Base-by-base conservation (phyloP, 2,113 vertebrate species). In the Cheirogaleus medius region DNA sequence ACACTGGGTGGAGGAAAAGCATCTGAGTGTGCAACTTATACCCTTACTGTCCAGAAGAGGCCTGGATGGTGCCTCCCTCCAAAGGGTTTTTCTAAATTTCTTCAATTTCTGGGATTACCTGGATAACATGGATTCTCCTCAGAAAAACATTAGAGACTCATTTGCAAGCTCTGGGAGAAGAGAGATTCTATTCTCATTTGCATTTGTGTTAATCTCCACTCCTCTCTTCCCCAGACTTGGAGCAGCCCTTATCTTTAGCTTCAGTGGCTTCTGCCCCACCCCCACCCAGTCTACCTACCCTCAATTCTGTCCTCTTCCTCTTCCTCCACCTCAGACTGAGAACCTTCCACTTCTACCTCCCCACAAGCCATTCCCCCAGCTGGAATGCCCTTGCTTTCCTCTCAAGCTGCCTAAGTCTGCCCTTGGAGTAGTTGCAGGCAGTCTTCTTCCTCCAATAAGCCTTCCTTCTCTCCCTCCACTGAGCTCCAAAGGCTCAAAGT, bases 1-100 rank as follows among this genome's bases (percentile, higher is more conserved):
- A 97, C 82, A 64, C 94, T 97, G 95, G 81, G 91, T 74, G 91
- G 97, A 95, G 74, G 23, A 64, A 86, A 89, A 85, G 5, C 56
- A 85, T 47, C 15, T 1, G 0, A 54, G 11, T 27, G 39, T 68
- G 47, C 44, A 89, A 78, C 49, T 52, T 68, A 44, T 60, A 89
- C 9, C 5, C 34, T 64, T 56, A 49, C 68, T 58, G 29, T 71
- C 11, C 39, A 82, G 52, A 47, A 92, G 66, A 96, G 13, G 60
- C 69, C 39, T 68, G 23, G 71, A 58, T 39, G 5, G 20, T 81
- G 56, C 49, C 44, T 73, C 81, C 42, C 14, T 97, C 20, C 0
- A 8, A 78, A 39, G 21, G 8, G 17, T 39, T 86, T 52, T 58
- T 86, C n/a, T 54, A 54, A 54, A 64, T 74, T n/a, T 83, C 49